phyloP scores from a whole-genome alignment of 2,113 vertebrate genomes.

The Vulpes vulpes region DNA sequence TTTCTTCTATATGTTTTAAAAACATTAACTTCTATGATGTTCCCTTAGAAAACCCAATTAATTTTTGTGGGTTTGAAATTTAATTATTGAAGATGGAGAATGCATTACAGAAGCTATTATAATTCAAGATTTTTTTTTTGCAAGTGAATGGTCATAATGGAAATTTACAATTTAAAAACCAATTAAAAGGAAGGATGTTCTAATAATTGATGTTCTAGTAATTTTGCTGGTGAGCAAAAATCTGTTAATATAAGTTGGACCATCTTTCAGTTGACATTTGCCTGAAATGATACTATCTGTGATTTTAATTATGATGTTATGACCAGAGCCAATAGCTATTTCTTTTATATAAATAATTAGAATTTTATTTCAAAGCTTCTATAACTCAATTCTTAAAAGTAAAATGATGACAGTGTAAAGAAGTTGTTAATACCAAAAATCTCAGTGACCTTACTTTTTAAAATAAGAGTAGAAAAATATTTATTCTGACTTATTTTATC shows the following conservation, averaged over 20 bases:
- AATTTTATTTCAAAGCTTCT: constrained; percentile 60
- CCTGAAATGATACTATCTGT: constrained; percentile 50
- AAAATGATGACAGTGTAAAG: not conserved
- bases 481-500: constrained; percentile 4
- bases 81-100: constrained; percentile 61
- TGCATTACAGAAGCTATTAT: constrained; percentile 57
- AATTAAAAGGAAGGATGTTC: constrained; percentile 64
- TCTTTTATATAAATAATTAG: constrained; percentile 14
- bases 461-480: not conserved
- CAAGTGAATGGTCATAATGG: constrained; percentile 55
- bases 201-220: constrained; percentile 52
- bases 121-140: constrained; percentile 37
- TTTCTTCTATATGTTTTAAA: constrained; percentile 41
- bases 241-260: constrained; percentile 14
- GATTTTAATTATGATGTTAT: constrained; percentile 31
- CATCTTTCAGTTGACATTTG: constrained; percentile 53
- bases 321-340: constrained; percentile 4
- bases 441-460: not conserved
- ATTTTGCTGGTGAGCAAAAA: constrained; percentile 63
- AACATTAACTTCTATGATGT: constrained; percentile 58
- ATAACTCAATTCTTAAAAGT: not conserved
- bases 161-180: constrained; percentile 70
- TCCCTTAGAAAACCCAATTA: constrained; percentile 66
- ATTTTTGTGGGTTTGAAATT: constrained; percentile 61
- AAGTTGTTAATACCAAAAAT: not conserved